These are phyloP conservation scores for Chironomus tepperi DNA, from an alignment of 1,140 invertebrate genomes.

Conservation along the genomic window DNA sequence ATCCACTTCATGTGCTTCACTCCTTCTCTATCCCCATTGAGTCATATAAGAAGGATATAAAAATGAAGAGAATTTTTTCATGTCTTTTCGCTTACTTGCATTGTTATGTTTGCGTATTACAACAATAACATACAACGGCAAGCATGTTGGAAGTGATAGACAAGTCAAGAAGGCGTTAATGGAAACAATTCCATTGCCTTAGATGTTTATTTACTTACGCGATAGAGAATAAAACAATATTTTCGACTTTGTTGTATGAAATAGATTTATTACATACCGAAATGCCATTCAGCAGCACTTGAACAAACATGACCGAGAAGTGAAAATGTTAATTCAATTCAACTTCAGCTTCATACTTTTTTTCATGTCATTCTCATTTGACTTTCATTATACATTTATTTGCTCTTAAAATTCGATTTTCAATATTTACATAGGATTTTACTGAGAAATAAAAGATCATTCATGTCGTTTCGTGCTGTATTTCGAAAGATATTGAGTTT, in stretches of 20 bases:
- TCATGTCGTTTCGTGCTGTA: background rate
- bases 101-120: background rate
- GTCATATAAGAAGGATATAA: background rate
- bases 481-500: background rate
- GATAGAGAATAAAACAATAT: background rate
- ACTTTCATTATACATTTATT: background rate
- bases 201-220: background rate
- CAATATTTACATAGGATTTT: background rate
- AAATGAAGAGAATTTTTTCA: background rate
- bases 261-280: background rate
- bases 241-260: background rate
- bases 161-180: background rate
- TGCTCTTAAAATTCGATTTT: background rate
- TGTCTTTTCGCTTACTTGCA: no score
- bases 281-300: background rate
- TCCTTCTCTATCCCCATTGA: no score
- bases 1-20: no score
- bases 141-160: background rate
- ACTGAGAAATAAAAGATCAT: background rate
- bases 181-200: background rate
- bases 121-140: background rate
- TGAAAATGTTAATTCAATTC: background rate
- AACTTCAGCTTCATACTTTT: background rate
- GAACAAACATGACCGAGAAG: slow-evolving; percentile 3
- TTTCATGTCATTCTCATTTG: background rate